phyloP scores from a whole-genome alignment of 2,888 invertebrate species.

The Chromoteleia sp. region DNA sequence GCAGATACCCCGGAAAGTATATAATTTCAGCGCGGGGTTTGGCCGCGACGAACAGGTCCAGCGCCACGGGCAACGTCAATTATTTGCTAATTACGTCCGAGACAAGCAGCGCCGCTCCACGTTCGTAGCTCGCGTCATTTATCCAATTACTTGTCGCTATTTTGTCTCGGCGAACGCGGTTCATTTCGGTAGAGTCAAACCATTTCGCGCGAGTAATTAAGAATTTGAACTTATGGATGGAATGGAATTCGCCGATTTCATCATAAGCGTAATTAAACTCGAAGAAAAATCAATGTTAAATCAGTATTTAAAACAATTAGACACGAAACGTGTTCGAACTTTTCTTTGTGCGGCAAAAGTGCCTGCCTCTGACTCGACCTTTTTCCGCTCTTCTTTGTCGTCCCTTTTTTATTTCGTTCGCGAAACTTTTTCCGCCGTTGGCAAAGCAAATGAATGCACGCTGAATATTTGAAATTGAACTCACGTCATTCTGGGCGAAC shows the following conservation, averaged over 20 bases:
- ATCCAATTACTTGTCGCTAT: slow-evolving; percentile 5
- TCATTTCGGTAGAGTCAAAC: too few species aligned
- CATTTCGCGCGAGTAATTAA: neutral
- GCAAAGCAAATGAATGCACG: slow-evolving; percentile 60
- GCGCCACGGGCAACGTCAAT: slow-evolving; percentile 18
- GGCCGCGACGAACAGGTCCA: neutral
- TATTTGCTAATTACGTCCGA: slow-evolving; percentile 34
- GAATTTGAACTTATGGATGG: too few species aligned
- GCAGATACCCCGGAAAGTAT: slow-evolving; percentile 8
- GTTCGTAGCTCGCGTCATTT: neutral
- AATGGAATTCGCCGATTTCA: neutral
- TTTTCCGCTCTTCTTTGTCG: slow-evolving; percentile 6
- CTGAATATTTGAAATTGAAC: slow-evolving; percentile 77
- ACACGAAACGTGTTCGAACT: slow-evolving; percentile 31
- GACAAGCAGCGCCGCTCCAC: slow-evolving; percentile 3
- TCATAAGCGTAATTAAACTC: slow-evolving; percentile 22
- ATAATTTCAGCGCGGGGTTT: slow-evolving; percentile 20
- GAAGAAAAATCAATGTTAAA: slow-evolving; percentile 1
- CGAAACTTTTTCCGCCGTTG: slow-evolving; percentile 28
- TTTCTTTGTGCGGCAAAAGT: slow-evolving; percentile 20
- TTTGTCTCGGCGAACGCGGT: neutral
- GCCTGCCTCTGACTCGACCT: neutral
- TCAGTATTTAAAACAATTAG: slow-evolving; percentile 36
- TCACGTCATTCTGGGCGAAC: slow-evolving; percentile 87
- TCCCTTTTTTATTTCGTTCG: slow-evolving; percentile 20